Evolutionary conservation across 2,113 vertebrate species (phyloP), one percentile per base, ranked within the genome.

Genomic region (Sphaerodactylus townsendi): DNA sequence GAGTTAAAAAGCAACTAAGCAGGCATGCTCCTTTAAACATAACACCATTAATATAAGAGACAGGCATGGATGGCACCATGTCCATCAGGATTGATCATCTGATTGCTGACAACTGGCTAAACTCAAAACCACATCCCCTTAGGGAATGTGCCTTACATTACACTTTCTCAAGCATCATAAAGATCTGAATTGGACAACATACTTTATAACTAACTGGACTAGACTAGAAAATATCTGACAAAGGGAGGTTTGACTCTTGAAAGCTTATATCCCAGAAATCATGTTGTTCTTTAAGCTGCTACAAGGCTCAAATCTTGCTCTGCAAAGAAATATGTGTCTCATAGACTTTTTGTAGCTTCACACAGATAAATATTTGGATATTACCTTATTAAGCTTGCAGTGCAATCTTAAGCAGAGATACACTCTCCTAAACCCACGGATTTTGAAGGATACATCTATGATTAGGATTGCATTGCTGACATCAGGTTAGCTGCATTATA

Each of bases 1-100:
- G 74, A 14, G 13, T 74, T 56, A 73, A 62, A 84, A 72, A 84
- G 72, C 8, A 64, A 2, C 2, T 44, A 30, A 19, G 1, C 30
- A 68, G 80, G 79, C 5, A 81, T 84, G 79, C 41, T 78, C 25
- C 56, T 56, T 71, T 2, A 77, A 33, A 86, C 76, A 56, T 33
- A 79, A 73, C 48, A 80, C 48, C 17, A 84, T 30, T 56, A 79
- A 15, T 64, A 5, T 10, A 25, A 8, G 17, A 53, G 84, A 53
- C 21, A 62, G 84, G 53, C 56, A 21, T 68, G 10, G 33, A 10
- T 35, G 66, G 1, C 15, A 39, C 21, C 5, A 69, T 37, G 9
- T 37, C 17, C 68, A 69, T 35, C 68, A 37, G 21, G 68, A 37
- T 39, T 33, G 15, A 37, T 37, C 35, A 23, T 37, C 2, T 69